Percentiles rank a stretch among this genome's conserved stretches.
Evolutionary conservation across 1,140 invertebrate species (phyloP).

Genomic region (Zaprionus vittiger): DNA sequence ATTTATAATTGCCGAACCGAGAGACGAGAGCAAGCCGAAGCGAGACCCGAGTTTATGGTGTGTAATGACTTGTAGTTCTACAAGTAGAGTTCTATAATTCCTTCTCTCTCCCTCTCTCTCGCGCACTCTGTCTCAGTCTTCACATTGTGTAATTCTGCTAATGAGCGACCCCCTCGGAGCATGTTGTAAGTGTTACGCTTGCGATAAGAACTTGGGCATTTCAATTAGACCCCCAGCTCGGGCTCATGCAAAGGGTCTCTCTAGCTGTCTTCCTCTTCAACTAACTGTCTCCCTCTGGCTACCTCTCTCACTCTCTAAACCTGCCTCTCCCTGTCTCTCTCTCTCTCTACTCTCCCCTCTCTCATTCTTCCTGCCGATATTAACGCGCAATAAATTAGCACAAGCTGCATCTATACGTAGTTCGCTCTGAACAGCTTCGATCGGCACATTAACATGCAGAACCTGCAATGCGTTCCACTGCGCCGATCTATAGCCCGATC

Average conservation of each 20-base stretch:
- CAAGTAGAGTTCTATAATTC: constrained; percentile 58
- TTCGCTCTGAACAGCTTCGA: constrained; percentile 23
- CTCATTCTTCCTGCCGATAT: constrained; percentile 75
- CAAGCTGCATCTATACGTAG: constrained; percentile 43
- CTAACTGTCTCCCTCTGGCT: neutral
- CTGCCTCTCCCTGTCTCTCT: neutral
- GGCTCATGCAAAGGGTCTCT: no score
- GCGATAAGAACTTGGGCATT: constrained; percentile 70
- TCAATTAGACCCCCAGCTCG: constrained; percentile 58
- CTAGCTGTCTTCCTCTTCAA: neutral
- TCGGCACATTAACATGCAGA: constrained; percentile 56
- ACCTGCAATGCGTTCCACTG: constrained; percentile 46
- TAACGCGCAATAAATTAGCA: constrained; percentile 84
- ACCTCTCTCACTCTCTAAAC: neutral
- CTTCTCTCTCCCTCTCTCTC: neutral
- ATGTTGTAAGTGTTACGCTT: constrained; percentile 69
- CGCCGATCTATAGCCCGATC: constrained; percentile 23
- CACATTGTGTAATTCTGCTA: constrained; percentile 56
- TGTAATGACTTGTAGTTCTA: constrained; percentile 83
- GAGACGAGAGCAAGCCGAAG: neutral
- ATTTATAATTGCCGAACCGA: constrained; percentile 82
- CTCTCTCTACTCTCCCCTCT: constrained; percentile 23
- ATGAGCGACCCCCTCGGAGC: constrained; percentile 57
- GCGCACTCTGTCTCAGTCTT: neutral
- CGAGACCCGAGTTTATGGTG: constrained; percentile 19